phyloP scores from a whole-genome alignment of 53 echinoderm and acorn worm genomes.

The Glandiceps talaboti region DNA sequence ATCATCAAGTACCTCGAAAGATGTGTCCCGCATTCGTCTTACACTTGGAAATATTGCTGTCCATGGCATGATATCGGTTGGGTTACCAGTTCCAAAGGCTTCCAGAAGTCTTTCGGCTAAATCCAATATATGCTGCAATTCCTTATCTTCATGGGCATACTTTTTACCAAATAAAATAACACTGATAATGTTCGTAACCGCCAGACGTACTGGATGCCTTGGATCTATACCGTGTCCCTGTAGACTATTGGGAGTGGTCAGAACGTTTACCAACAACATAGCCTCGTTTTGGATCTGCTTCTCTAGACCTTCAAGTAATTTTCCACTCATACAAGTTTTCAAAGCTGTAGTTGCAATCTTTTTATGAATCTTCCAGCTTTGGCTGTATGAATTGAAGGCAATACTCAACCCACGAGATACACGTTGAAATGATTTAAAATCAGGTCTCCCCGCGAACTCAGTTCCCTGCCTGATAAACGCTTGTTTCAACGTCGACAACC shows the following conservation, averaged over 20 bases:
- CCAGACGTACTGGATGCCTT: neutral
- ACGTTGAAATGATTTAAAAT: constrained; percentile 32
- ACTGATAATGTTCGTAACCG: constrained; percentile 4
- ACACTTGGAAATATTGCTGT: constrained; percentile 1
- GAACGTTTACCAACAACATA: constrained; percentile 30
- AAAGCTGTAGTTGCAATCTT: constrained; percentile 47
- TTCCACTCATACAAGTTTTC: constrained; percentile 59
- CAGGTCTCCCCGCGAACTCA: constrained; percentile 83
- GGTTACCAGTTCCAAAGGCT: constrained; percentile 49
- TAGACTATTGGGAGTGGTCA: constrained; percentile 27
- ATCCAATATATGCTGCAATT: constrained; percentile 29
- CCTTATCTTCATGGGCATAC: constrained; percentile 33
- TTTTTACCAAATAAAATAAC: constrained; percentile 44
- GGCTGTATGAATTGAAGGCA: constrained; percentile 36
- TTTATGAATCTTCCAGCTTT: constrained; percentile 45
- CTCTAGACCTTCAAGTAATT: constrained; percentile 19
- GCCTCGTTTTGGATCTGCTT: constrained; percentile 50
- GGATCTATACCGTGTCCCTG: constrained; percentile 31
- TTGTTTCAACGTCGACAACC: constrained; percentile 60
- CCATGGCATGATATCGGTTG: constrained; percentile 83
- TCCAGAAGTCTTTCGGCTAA: constrained; percentile 33
- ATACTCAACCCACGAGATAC: constrained; percentile 26
- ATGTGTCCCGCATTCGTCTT: neutral
- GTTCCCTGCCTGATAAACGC: constrained; percentile 70
- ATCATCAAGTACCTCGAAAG: neutral